Conservation (phyloP, 2,113 vertebrate genomes). For the Calypte anna region DNA sequence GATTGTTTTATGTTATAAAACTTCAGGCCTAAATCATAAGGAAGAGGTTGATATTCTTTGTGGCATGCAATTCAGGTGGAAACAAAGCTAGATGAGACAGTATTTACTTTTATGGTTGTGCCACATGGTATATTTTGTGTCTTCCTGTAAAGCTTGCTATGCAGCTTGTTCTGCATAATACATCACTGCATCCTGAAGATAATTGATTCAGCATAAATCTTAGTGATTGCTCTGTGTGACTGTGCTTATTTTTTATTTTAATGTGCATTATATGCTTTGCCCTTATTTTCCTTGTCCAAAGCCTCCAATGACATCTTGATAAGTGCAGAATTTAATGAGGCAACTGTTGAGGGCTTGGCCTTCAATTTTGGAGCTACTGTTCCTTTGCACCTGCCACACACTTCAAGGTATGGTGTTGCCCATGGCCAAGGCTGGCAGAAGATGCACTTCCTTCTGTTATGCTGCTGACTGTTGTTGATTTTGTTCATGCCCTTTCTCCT, state of each 20-base stretch:
- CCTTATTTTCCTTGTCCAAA: neutral
- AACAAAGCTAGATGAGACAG: accelerated
- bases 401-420: neutral
- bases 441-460: neutral
- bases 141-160: neutral
- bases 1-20: neutral
- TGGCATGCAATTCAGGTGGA: neutral
- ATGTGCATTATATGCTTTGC: neutral
- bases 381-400: neutral
- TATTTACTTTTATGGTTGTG: neutral
- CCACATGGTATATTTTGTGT: neutral
- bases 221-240: neutral
- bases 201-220: neutral
- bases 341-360: neutral
- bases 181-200: accelerated
- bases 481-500: neutral
- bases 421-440: neutral
- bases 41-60: neutral
- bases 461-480: neutral
- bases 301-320: neutral
- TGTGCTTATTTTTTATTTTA: neutral
- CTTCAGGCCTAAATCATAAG: accelerated
- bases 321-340: neutral
- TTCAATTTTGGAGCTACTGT: neutral
- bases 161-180: neutral